Conservation (phyloP, 2,797 vertebrate species). For the Onychomys torridus region DNA sequence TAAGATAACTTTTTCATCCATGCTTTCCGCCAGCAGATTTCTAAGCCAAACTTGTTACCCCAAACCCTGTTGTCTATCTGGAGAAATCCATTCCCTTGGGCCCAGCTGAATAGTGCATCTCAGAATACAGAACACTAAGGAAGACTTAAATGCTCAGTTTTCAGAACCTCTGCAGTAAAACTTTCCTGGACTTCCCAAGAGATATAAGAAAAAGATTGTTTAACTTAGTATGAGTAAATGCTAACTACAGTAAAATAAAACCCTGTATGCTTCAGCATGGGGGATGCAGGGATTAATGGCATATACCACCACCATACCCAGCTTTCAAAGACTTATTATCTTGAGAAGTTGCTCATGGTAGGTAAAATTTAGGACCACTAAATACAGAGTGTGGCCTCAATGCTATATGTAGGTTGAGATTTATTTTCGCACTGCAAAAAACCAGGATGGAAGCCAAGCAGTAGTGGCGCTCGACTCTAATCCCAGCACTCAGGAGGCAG, state of each 20-base stretch:
- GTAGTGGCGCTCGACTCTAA: too few relatives aligned
- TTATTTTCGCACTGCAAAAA: slow-evolving; percentile 30
- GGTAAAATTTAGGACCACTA: not conserved
- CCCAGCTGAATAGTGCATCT: not conserved
- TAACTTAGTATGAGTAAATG: not conserved
- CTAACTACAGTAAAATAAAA: slow-evolving; percentile 35
- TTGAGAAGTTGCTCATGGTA: not conserved
- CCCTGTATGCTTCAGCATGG: not conserved
- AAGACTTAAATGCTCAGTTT: not conserved
- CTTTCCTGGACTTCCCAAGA: slow-evolving; percentile 10
- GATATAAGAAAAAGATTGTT: not conserved
- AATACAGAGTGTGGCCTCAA: not conserved
- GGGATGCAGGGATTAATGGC: not conserved
- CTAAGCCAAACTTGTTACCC: slow-evolving; percentile 11
- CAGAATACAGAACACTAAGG: not conserved
- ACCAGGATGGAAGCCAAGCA: not conserved
- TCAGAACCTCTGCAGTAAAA: slow-evolving; percentile 1
- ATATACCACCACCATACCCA: not conserved
- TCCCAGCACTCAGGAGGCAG: too few relatives aligned
- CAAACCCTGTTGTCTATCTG: not conserved
- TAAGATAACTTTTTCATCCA: slow-evolving; percentile 71
- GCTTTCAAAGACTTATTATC: slow-evolving; percentile 33
- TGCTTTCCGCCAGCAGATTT: slow-evolving; percentile 39
- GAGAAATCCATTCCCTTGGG: not conserved
- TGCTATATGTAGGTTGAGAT: not conserved